Evolutionary conservation across 1,140 invertebrate genomes (phyloP).

Genomic region (Drosophila pallidifrons): DNA sequence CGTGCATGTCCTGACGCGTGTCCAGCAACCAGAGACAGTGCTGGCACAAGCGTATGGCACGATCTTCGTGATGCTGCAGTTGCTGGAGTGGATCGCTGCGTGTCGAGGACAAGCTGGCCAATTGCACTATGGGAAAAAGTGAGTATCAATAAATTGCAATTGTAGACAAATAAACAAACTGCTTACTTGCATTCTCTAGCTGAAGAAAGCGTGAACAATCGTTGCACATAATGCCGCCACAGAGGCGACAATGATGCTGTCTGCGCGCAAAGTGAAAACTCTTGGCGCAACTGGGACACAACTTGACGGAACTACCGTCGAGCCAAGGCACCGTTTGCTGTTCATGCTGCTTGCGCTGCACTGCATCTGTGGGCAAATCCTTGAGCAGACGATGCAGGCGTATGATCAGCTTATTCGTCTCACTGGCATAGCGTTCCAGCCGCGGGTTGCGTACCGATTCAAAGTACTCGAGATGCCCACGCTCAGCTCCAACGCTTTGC

Average conservation of each 20-base stretch:
- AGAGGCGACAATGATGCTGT: slow-evolving; percentile 98
- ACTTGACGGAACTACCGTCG: slow-evolving; percentile 94
- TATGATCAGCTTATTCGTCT: slow-evolving; percentile 98
- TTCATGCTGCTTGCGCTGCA: slow-evolving; percentile 93
- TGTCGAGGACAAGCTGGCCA: slow-evolving; percentile 72
- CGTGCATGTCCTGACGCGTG: slow-evolving; percentile 90
- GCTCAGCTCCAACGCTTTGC: slow-evolving; percentile 89
- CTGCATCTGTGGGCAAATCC: slow-evolving; percentile 92
- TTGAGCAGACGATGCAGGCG: slow-evolving; percentile 95
- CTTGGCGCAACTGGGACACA: slow-evolving; percentile 96
- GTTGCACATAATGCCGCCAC: slow-evolving; percentile 97
- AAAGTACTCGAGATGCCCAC: slow-evolving; percentile 92
- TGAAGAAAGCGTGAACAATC: slow-evolving; percentile 96
- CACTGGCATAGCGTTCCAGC: slow-evolving; percentile 95
- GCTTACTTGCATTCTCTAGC: slow-evolving; percentile 92
- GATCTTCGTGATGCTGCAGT: slow-evolving; percentile 66
- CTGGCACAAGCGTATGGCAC: slow-evolving; percentile 91
- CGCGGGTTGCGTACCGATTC: slow-evolving; percentile 90
- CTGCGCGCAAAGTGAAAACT: slow-evolving; percentile 94
- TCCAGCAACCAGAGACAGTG: slow-evolving; percentile 95
- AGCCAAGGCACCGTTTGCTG: slow-evolving; percentile 96
- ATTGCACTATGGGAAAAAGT: slow-evolving; percentile 51
- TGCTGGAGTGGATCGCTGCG: slow-evolving; percentile 61
- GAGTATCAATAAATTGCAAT: neutral
- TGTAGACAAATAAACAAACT: too few relatives aligned